Base-by-base conservation (phyloP, 2,797 vertebrate species). In the Centroberyx gerrardi region DNA sequence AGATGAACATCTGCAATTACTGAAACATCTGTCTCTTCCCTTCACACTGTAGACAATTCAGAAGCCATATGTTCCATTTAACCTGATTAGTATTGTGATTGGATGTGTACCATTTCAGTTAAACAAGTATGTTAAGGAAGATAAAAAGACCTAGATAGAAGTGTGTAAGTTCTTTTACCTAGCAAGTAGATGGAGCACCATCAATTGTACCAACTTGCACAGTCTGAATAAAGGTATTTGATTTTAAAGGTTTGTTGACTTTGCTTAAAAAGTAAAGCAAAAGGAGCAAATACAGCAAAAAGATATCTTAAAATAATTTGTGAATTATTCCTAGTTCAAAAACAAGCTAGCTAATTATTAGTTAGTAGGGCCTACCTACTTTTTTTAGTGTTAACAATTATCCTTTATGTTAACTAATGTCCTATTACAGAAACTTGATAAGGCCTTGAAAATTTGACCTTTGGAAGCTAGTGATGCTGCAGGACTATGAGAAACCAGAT, bases 141-240 rank as follows among this genome's bases (percentile, higher is more conserved):
- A 80, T 70, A 46, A 80, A 82, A 88, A 86, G 51, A 88, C 14
- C 36, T 76, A 67, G 53, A 71, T 86, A 87, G 82, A 80, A 36
- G 82, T 89, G 88, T 92, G 84, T 90, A 62, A 81, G 76, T 72
- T 81, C 85, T 92, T 94, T 84, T 93, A 88, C 84, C 18, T 72
- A 81, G 71, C 7, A 73, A 58, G 27, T 78, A 87, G 72, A 58
- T 87, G 70, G 62, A 85, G 73, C 51, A 82, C 54, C 73, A 90
- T 82, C 71, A 73, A 44, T 64, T 93, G 91, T 93, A 92, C 88
- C 62, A 84, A 93, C 89, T 80, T 90, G 83, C 91, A 94, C 92
- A 93, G 85, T 82, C 83, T 87, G 67, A 95, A 95, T 95, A 95
- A 95, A 95, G 74, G 56, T 81, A 76, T 88, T 91, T 54, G 83